These are phyloP conservation scores for Procavia capensis DNA, from an alignment of 2,113 vertebrate genomes.

Conservation along the genomic window DNA sequence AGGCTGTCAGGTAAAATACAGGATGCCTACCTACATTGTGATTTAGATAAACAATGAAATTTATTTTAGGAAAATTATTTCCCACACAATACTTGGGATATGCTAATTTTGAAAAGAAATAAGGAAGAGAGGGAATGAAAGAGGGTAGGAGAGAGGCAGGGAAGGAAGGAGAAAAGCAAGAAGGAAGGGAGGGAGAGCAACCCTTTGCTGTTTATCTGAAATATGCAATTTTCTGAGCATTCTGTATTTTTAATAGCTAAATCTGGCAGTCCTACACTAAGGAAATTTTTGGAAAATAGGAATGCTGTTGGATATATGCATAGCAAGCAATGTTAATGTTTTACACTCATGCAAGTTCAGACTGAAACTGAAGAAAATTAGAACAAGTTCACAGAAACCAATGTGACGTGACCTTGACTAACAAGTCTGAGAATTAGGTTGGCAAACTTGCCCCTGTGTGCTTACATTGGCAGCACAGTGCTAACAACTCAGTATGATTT, in stretches of 20 bases:
- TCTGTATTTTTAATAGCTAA: too few relatives aligned
- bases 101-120: background rate
- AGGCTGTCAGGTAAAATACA: background rate
- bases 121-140: background rate
- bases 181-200: background rate
- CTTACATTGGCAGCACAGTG: too few relatives aligned
- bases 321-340: background rate
- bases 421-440: too few relatives aligned
- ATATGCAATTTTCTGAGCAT: background rate
- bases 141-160: too few relatives aligned
- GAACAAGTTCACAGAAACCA: too few relatives aligned
- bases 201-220: background rate
- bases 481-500: too few relatives aligned
- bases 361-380: too few relatives aligned
- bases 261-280: background rate
- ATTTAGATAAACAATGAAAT: background rate
- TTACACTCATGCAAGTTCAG: too few relatives aligned
- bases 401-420: too few relatives aligned
- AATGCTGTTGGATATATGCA: background rate
- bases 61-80: background rate
- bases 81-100: background rate
- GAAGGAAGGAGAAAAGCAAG: background rate
- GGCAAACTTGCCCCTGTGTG: too few relatives aligned
- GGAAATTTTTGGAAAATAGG: background rate
- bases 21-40: background rate